Percentiles rank a stretch among this genome's conserved stretches.
These are phyloP conservation scores for Heliconius hortense DNA, from an alignment of 2,888 invertebrate species.

Conservation along the genomic window DNA sequence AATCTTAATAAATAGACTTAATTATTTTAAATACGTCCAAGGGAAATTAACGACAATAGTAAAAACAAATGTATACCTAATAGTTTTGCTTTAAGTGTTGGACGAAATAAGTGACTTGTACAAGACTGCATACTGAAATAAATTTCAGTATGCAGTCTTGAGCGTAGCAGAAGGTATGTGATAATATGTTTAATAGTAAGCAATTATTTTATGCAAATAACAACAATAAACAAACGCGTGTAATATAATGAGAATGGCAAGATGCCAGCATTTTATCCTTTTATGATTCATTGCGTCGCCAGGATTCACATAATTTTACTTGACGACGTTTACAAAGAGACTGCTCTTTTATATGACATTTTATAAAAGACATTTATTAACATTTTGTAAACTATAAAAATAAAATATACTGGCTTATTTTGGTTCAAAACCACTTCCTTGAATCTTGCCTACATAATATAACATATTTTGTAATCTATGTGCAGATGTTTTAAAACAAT, in stretches of 20 bases:
- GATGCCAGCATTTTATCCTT: constrained; percentile 43
- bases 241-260: constrained; percentile 44
- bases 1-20: not conserved
- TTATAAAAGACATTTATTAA: not conserved
- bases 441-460: not conserved
- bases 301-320: constrained; percentile 36
- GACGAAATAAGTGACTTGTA: too few relatives aligned
- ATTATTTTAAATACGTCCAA: too few relatives aligned
- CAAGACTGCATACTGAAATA: too few relatives aligned
- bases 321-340: constrained; percentile 30
- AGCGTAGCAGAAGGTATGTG: constrained; percentile 21
- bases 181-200: constrained; percentile 34
- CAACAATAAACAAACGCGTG: constrained; percentile 40
- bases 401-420: not conserved
- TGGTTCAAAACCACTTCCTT: not conserved
- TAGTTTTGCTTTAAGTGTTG: too few relatives aligned
- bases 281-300: constrained; percentile 42
- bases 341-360: constrained; percentile 2
- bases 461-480: not conserved
- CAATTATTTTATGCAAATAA: constrained; percentile 45
- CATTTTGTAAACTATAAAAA: not conserved
- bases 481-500: not conserved
- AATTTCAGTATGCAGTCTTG: constrained; percentile 29
- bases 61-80: too few relatives aligned
- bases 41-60: not conserved